phyloP scores from a whole-genome alignment of 2,888 invertebrate species.

The Monoplex corrugatus region DNA sequence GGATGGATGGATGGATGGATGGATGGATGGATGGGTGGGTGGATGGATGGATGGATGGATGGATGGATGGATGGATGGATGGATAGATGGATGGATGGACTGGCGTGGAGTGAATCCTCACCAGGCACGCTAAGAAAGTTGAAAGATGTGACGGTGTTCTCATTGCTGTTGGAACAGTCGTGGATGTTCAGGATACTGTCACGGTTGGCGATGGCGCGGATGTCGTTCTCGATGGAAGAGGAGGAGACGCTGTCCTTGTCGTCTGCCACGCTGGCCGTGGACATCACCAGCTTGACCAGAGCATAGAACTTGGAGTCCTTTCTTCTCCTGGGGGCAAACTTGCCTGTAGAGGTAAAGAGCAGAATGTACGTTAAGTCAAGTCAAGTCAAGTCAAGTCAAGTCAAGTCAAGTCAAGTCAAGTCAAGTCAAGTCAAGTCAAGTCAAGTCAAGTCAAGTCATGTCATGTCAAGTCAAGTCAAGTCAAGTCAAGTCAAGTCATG shows the following conservation, averaged over 20 bases:
- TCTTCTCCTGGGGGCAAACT: constrained; percentile 61
- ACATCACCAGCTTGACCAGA: constrained; percentile 63
- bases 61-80: no score
- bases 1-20: no score
- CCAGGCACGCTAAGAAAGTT: constrained; percentile 44
- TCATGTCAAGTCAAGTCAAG: no score
- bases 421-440: no score
- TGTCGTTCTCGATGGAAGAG: constrained; percentile 62
- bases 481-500: no score
- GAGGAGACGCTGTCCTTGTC: constrained; percentile 59
- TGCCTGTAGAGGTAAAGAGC: constrained; percentile 52
- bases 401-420: no score
- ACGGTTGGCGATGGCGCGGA: constrained; percentile 57
- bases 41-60: no score
- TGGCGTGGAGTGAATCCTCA: no score
- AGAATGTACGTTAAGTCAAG: neutral
- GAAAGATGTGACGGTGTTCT: constrained; percentile 57
- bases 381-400: no score
- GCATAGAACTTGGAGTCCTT: constrained; percentile 65
- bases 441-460: no score
- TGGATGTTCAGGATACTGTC: constrained; percentile 60
- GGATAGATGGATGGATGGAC: no score
- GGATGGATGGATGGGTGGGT: no score
- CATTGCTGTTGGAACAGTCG: constrained; percentile 56
- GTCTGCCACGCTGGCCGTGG: constrained; percentile 61